Conservation (phyloP, 2,888 invertebrate genomes). For the Lasioglossum zephyrum region DNA sequence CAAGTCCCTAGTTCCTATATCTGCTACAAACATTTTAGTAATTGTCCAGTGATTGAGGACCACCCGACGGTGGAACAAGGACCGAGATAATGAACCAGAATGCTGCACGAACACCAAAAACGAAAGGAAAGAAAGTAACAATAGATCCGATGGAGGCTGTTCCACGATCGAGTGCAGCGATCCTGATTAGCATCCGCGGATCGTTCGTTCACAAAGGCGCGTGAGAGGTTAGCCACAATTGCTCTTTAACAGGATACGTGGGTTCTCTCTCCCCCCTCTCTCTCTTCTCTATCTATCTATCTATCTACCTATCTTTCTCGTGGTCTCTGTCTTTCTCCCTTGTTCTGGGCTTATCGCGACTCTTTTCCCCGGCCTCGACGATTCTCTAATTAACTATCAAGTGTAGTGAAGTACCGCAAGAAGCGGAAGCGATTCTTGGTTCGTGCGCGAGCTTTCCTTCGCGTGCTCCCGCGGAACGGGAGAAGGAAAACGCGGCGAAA, state of each 20-base stretch:
- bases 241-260: conserved; percentile 48
- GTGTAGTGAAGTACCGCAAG: conserved; percentile 72
- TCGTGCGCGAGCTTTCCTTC: conserved; percentile 56
- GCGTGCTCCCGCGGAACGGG: conserved; percentile 38
- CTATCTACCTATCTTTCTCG: background rate
- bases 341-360: conserved; percentile 20
- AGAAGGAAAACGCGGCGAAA: conserved; percentile 56
- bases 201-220: conserved; percentile 64
- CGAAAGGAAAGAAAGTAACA: conserved; percentile 9
- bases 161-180: background rate
- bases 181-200: conserved; percentile 63
- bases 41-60: background rate
- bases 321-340: background rate
- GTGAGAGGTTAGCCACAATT: conserved; percentile 62
- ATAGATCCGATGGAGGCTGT: background rate
- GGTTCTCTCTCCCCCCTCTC: too few species aligned
- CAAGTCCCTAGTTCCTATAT: too few species aligned
- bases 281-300: too few species aligned
- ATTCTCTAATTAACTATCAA: conserved; percentile 78
- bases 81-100: background rate
- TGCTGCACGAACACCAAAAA: background rate
- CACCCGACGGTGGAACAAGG: background rate
- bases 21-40: background rate
- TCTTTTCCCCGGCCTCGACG: conserved; percentile 61
- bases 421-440: conserved; percentile 77